Evolutionary conservation across 2,797 vertebrate genomes (phyloP), one percentile per base, ranked within the genome.

Genomic region (Chrysocyon brachyurus): DNA sequence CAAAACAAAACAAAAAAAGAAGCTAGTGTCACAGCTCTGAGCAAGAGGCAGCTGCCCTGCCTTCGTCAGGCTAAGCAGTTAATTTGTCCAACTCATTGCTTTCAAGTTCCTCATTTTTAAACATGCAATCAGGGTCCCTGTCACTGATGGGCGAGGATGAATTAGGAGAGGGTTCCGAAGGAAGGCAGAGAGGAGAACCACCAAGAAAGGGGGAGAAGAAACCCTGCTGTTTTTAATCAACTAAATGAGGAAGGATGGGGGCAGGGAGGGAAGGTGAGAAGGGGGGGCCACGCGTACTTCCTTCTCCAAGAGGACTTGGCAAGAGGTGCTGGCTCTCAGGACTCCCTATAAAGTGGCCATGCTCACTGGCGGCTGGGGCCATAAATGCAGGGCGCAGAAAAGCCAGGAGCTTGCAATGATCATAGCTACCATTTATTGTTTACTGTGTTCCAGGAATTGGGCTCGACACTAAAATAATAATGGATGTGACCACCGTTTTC

Each of bases 1-100:
- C 40, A 19, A 19, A 57, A 57, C 5, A 57, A 57, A 57, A 17
- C 40, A 46, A 19, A 49, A 61, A 59, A 52, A 31, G 0, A 61
- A 88, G 81, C 8, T 75, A 12, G 63, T 54, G 21, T 73, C 52
- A n/a, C 3, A 10, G 40, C 54, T 87, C 82, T 92, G 87, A 91
- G 64, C 52, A 88, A 66, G 61, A 54, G 7, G 36, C 79, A 57
- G 15, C 59, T 79, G 68, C 64, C 87, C n/a, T 5, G 9, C 72
- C 40, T 84, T 92, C 84, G 87, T 91, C 75, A 79, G 63, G 8
- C 6, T 5, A 57, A 91, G 88, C 57, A n/a, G 82, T 78, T 97
- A 94, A 91, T 97, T 97, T 95, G 31, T 86, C 96, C 17, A 12
- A 93, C 16, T 40, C 19, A 3, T 61, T 9, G 1, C 10, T 79